These are phyloP conservation scores for Silurus aristotelis DNA, from an alignment of 2,797 vertebrate species.

Conservation along the genomic window DNA sequence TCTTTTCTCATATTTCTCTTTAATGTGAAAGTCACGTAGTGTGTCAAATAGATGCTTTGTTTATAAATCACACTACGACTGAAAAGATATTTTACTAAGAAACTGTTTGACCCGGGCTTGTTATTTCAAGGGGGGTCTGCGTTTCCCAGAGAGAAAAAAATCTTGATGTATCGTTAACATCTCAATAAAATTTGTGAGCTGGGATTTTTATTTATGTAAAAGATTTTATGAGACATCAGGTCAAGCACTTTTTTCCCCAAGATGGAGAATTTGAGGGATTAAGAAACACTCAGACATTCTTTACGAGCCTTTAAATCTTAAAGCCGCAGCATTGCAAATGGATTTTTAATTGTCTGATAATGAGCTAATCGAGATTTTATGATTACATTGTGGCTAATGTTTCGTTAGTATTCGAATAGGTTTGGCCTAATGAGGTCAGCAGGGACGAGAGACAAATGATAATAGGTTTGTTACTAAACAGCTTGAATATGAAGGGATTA, in stretches of 20 bases:
- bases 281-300: conserved; percentile 33
- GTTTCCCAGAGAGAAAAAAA: neutral
- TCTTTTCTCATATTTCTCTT: neutral
- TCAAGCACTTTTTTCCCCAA: conserved; percentile 28
- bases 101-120: neutral
- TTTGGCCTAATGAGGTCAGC: conserved; percentile 41
- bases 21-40: neutral
- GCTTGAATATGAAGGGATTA: neutral
- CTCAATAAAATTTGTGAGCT: conserved; percentile 28
- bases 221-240: conserved; percentile 25
- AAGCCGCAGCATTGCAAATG: conserved; percentile 34
- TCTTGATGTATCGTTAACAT: conserved; percentile 22
- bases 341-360: conserved; percentile 57
- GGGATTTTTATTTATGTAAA: conserved; percentile 29
- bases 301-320: conserved; percentile 48
- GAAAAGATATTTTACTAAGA: neutral
- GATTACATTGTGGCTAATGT: conserved; percentile 16
- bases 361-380: conserved; percentile 35
- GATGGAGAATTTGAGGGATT: conserved; percentile 42
- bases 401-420: conserved; percentile 20
- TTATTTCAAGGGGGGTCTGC: neutral
- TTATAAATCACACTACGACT: neutral
- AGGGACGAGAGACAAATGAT: conserved; percentile 30
- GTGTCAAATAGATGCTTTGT: neutral
- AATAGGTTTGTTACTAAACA: conserved; percentile 13